These are phyloP conservation scores for Euthynnus affinis DNA, from an alignment of 2,797 vertebrate genomes.

Conservation along the genomic window DNA sequence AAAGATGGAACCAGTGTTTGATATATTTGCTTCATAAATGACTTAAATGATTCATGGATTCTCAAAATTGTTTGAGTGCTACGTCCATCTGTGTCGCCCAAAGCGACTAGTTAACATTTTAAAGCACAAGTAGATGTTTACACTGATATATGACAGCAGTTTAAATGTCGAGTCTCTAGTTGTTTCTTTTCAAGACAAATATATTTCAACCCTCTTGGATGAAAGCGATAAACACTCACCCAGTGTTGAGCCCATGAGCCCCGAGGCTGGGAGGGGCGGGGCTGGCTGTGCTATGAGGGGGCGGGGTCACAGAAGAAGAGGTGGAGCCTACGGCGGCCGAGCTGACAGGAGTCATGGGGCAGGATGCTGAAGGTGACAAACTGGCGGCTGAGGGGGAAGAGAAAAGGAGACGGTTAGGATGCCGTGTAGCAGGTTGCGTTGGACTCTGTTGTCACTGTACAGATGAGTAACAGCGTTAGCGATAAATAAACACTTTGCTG, in stretches of 20 bases:
- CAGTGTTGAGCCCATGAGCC: slow-evolving; percentile 86
- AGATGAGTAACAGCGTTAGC: slow-evolving; percentile 27
- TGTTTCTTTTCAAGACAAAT: no score
- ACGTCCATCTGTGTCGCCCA: not conserved
- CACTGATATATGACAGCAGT: no score
- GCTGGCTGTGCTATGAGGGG: slow-evolving; percentile 91
- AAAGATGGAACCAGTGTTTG: not conserved
- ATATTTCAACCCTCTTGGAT: no score
- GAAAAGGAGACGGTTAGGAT: slow-evolving; percentile 30
- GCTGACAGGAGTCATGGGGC: slow-evolving; percentile 87
- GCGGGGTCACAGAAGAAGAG: slow-evolving; percentile 88
- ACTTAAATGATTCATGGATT: not conserved
- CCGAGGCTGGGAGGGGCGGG: slow-evolving; percentile 86
- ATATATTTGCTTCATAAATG: not conserved
- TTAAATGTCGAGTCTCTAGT: not conserved
- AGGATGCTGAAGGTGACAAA: slow-evolving; percentile 87
- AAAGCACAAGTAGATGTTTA: not conserved
- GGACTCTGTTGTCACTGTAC: not conserved
- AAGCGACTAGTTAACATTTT: not conserved
- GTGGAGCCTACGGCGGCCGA: slow-evolving; percentile 84
- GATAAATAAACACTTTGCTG: slow-evolving; percentile 29
- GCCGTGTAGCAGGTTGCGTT: not conserved
- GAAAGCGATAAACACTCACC: slow-evolving; percentile 81
- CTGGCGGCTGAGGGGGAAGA: slow-evolving; percentile 83
- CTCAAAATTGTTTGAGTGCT: no score